Evolutionary conservation across 2,888 invertebrate species (phyloP).

Genomic region (Tachystola acroxantha): DNA sequence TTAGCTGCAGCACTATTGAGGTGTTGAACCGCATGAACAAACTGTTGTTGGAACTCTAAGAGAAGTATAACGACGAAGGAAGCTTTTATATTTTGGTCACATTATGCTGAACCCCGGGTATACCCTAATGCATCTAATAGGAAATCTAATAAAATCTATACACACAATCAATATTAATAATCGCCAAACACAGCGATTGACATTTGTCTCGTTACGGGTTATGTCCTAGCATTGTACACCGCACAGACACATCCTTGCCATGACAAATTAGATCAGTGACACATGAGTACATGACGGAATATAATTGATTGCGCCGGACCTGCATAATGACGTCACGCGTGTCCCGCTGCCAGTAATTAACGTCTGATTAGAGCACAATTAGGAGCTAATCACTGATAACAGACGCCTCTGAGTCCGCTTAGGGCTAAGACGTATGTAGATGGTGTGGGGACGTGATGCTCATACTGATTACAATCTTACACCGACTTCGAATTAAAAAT

Average conservation of each 20-base stretch:
- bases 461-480: background rate
- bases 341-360: constrained; percentile 42
- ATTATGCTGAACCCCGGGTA: too few species aligned
- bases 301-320: constrained; percentile 30
- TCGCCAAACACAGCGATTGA: too few species aligned
- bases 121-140: too few species aligned
- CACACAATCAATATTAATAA: too few species aligned
- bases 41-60: too few species aligned
- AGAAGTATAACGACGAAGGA: too few species aligned
- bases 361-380: constrained; percentile 61
- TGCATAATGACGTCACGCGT: constrained; percentile 46
- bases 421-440: constrained; percentile 7
- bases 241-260: background rate
- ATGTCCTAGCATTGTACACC: too few species aligned
- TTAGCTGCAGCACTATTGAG: too few species aligned
- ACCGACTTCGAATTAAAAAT: background rate
- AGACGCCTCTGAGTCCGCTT: constrained; percentile 23
- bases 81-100: too few species aligned
- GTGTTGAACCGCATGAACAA: too few species aligned
- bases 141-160: too few species aligned
- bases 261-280: constrained; percentile 25
- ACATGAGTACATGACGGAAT: constrained; percentile 29
- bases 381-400: constrained; percentile 49
- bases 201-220: too few species aligned
- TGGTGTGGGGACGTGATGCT: background rate